phyloP scores from a whole-genome alignment of 2,888 invertebrate species.

The Steinernema scapterisci region DNA sequence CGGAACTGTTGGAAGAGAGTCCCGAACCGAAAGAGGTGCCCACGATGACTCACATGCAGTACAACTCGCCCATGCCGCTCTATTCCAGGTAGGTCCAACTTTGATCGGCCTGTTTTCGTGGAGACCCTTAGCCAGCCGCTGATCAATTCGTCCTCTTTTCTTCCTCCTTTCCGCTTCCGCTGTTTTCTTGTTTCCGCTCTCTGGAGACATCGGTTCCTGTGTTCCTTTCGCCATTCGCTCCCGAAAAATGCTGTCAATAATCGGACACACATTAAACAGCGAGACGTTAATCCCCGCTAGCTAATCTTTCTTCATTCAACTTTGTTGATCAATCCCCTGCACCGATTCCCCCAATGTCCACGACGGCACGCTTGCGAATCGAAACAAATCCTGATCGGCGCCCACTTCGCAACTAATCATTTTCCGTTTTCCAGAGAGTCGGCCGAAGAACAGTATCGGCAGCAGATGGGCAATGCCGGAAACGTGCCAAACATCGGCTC shows the following conservation, averaged over 20 bases:
- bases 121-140: too few relatives aligned
- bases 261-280: not conserved
- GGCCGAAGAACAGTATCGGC: constrained; percentile 45
- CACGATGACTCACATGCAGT: constrained; percentile 53
- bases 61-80: constrained; percentile 59
- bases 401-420: too few relatives aligned
- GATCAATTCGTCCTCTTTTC: too few relatives aligned
- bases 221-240: not conserved
- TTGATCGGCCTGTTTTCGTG: too few relatives aligned
- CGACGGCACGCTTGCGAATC: too few relatives aligned
- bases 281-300: not conserved
- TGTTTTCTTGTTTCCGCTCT: not conserved
- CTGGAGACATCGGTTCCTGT: not conserved
- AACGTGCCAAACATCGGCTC: constrained; percentile 34
- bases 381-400: too few relatives aligned
- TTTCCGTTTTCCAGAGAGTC: constrained; percentile 38
- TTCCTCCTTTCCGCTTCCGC: not conserved
- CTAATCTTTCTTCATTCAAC: too few relatives aligned
- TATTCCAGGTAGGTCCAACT: constrained; percentile 50
- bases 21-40: not conserved
- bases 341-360: too few relatives aligned
- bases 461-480: constrained; percentile 35
- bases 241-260: constrained; percentile 12
- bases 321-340: too few relatives aligned
- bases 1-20: not conserved